Percentiles rank a stretch among this genome's conserved stretches.
phyloP scores from a whole-genome alignment of 2,113 vertebrate species.

The Polyodon spathula region DNA sequence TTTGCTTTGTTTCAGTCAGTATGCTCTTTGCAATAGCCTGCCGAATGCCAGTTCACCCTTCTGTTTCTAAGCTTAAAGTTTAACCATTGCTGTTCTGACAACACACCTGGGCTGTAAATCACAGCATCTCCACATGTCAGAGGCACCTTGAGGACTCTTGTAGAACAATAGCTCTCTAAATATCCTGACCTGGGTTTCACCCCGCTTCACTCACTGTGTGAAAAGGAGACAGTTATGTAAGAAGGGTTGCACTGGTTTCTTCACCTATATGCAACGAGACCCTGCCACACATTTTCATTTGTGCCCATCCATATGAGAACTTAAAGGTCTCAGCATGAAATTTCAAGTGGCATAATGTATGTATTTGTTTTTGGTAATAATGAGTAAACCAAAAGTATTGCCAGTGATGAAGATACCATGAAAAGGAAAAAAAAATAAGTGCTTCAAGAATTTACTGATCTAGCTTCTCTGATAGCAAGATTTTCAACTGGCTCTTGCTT shows the following conservation, averaged over 20 bases:
- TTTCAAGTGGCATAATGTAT: too few relatives aligned
- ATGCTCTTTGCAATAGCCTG: neutral
- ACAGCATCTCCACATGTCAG: neutral
- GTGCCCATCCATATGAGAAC: too few relatives aligned
- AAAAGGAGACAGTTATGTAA: constrained; percentile 18
- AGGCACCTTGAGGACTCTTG: neutral
- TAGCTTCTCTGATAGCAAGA: too few relatives aligned
- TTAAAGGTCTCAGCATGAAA: too few relatives aligned
- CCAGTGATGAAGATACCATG: too few relatives aligned
- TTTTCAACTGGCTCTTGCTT: too few relatives aligned
- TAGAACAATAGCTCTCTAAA: neutral
- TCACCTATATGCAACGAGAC: too few relatives aligned
- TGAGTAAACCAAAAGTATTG: too few relatives aligned
- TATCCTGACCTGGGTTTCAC: constrained; percentile 46
- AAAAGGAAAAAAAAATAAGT: too few relatives aligned
- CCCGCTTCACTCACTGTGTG: constrained; percentile 30
- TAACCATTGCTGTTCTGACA: constrained; percentile 26
- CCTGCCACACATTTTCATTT: too few relatives aligned
- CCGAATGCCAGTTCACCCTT: neutral
- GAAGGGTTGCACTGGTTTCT: neutral
- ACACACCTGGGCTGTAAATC: constrained; percentile 57
- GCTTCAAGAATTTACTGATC: too few relatives aligned
- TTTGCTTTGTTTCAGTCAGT: neutral
- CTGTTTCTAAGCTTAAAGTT: neutral
- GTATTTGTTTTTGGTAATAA: too few relatives aligned